These are phyloP conservation scores for Rhopalosiphum nymphaeae DNA, from an alignment of 2,888 invertebrate species.

Conservation along the genomic window DNA sequence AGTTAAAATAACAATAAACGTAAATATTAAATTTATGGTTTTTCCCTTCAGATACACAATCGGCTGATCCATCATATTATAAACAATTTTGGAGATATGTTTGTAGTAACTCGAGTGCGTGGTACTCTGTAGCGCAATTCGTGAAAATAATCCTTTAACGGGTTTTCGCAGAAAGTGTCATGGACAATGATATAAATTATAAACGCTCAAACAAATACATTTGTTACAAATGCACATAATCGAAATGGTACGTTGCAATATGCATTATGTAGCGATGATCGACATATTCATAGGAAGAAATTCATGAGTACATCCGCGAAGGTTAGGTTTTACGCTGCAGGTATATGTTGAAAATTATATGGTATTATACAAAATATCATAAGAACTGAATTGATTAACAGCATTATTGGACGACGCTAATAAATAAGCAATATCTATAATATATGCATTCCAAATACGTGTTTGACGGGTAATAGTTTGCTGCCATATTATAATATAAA, in stretches of 20 bases:
- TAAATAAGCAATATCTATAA: not conserved
- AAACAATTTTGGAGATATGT: not conserved
- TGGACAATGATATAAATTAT: not conserved
- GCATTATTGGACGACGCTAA: not conserved
- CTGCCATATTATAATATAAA: not conserved
- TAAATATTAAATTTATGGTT: not conserved
- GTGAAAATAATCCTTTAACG: not conserved
- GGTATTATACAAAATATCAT: not conserved
- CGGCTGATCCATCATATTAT: not conserved
- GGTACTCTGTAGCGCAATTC: not conserved
- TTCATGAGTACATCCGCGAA: not conserved
- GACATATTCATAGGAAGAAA: not conserved
- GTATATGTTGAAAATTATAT: not conserved
- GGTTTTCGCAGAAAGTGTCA: not conserved
- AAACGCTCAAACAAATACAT: not conserved
- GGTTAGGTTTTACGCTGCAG: not conserved
- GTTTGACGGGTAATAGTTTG: not conserved
- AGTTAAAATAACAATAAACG: not conserved
- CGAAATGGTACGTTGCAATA: not conserved
- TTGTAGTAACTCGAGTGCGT: not conserved
- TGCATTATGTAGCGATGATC: not conserved
- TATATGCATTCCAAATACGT: not conserved
- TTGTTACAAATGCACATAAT: not conserved
- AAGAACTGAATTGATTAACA: not conserved
- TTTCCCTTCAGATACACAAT: not conserved